Evolutionary conservation across 1,140 invertebrate species (phyloP).

Genomic region (Aphelinus atriplicis): DNA sequence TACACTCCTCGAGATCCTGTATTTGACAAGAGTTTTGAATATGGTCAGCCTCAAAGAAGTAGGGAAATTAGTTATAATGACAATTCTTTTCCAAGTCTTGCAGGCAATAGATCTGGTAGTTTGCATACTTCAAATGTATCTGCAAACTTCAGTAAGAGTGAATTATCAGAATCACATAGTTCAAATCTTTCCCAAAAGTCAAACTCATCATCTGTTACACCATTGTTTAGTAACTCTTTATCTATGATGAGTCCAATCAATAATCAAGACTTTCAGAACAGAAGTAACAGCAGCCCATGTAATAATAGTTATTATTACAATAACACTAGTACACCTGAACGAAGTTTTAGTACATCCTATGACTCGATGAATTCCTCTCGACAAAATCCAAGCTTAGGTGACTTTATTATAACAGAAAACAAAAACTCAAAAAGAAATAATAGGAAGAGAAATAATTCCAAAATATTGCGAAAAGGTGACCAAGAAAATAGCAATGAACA

Average conservation of each 20-base stretch:
- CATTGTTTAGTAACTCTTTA: slow-evolving; percentile 38
- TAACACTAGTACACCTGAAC: slow-evolving; percentile 36
- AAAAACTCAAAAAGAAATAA: slow-evolving; percentile 41
- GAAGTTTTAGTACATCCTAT: slow-evolving; percentile 39
- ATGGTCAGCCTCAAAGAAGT: slow-evolving; percentile 5
- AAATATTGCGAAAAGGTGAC: slow-evolving; percentile 11
- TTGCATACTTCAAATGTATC: slow-evolving; percentile 24
- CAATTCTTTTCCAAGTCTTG: slow-evolving; percentile 34
- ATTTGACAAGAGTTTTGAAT: slow-evolving; percentile 36
- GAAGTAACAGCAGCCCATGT: slow-evolving; percentile 17
- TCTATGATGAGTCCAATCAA: slow-evolving; percentile 41
- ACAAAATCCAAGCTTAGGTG: slow-evolving; percentile 48
- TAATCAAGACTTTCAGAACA: slow-evolving; percentile 33
- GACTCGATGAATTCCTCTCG: slow-evolving; percentile 42
- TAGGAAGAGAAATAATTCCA: slow-evolving; percentile 38
- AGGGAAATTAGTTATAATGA: slow-evolving; percentile 26
- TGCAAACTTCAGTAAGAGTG: slow-evolving; percentile 20
- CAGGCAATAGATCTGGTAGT: slow-evolving; percentile 25
- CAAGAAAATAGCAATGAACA: slow-evolving; percentile 14
- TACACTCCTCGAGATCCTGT: slow-evolving; percentile 29
- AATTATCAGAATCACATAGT: slow-evolving; percentile 22
- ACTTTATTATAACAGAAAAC: slow-evolving; percentile 48
- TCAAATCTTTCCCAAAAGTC: slow-evolving; percentile 40
- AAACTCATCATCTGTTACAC: slow-evolving; percentile 42
- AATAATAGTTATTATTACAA: slow-evolving; percentile 40